Percentiles rank a stretch among this genome's conserved stretches.
Evolutionary conservation across 1,140 invertebrate species (phyloP).

Genomic region (Danaus melanippus): DNA sequence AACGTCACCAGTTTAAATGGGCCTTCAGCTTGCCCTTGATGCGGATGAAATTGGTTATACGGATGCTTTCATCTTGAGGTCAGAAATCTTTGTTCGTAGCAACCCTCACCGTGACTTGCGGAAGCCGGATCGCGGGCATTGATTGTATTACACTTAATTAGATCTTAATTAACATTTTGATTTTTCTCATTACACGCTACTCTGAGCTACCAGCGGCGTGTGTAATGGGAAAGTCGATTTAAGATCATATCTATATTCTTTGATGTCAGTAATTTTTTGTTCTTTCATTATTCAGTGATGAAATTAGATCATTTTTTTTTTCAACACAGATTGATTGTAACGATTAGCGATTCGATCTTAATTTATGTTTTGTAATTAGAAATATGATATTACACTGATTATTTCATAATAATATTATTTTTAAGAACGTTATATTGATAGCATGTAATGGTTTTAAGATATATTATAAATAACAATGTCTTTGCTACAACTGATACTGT

Average conservation of each 20-base stretch:
- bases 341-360: constrained; percentile 22
- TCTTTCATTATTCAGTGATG: constrained; percentile 44
- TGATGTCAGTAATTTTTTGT: constrained; percentile 41
- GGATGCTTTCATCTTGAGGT: constrained; percentile 29
- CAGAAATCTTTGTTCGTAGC: constrained; percentile 38
- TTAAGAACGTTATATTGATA: too few species aligned
- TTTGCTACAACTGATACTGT: too few species aligned
- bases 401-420: too few species aligned
- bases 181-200: constrained; percentile 69
- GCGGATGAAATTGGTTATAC: constrained; percentile 24
- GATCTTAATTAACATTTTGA: constrained; percentile 69
- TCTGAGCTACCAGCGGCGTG: constrained; percentile 54
- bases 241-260: constrained; percentile 53
- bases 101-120: constrained; percentile 63
- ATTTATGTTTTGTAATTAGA: constrained; percentile 20
- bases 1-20: constrained; percentile 41
- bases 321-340: constrained; percentile 29
- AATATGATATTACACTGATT: too few species aligned
- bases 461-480: too few species aligned
- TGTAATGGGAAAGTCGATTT: constrained; percentile 60
- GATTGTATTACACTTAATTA: constrained; percentile 71
- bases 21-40: constrained; percentile 21
- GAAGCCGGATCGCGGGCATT: constrained; percentile 60
- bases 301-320: constrained; percentile 34
- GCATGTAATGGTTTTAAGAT: too few species aligned